A percentile compares a stretch with the other conserved stretches of the same genome.
Evolutionary conservation across 2,797 vertebrate species (phyloP).

Genomic region (Centroberyx gerrardi): DNA sequence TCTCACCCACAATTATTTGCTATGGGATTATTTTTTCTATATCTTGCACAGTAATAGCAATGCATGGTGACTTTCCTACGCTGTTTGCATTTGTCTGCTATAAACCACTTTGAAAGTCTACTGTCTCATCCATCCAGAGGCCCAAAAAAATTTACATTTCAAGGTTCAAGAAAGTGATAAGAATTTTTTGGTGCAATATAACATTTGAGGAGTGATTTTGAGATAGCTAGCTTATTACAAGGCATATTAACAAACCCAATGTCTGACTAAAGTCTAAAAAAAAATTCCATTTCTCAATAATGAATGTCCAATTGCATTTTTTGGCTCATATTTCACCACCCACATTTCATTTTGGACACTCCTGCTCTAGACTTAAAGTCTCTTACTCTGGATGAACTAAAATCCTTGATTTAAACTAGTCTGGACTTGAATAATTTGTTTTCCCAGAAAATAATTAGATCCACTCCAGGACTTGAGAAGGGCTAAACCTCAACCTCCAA

Average conservation of each 20-base stretch:
- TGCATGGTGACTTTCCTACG: not conserved
- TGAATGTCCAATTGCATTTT: too few relatives aligned
- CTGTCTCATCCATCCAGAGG: not conserved
- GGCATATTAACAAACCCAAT: not conserved
- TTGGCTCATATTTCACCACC: too few relatives aligned
- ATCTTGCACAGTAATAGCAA: not conserved
- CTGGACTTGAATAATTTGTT: too few relatives aligned
- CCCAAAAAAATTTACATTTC: too few relatives aligned
- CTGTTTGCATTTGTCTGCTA: constrained; percentile 10
- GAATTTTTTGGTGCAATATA: not conserved
- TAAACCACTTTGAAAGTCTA: not conserved
- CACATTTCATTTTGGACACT: too few relatives aligned
- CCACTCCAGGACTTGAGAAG: too few relatives aligned
- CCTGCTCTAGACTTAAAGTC: not conserved
- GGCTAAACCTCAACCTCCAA: too few relatives aligned
- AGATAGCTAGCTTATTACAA: too few relatives aligned
- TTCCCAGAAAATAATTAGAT: too few relatives aligned
- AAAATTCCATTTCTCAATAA: too few relatives aligned
- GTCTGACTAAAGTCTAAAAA: too few relatives aligned
- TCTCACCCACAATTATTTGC: not conserved
- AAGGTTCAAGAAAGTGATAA: not conserved
- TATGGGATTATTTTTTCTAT: not conserved
- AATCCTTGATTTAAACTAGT: not conserved
- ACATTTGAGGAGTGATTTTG: too few relatives aligned
- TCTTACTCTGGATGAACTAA: not conserved